phyloP scores from a whole-genome alignment of 1,140 invertebrate species.

The Battus philenor region DNA sequence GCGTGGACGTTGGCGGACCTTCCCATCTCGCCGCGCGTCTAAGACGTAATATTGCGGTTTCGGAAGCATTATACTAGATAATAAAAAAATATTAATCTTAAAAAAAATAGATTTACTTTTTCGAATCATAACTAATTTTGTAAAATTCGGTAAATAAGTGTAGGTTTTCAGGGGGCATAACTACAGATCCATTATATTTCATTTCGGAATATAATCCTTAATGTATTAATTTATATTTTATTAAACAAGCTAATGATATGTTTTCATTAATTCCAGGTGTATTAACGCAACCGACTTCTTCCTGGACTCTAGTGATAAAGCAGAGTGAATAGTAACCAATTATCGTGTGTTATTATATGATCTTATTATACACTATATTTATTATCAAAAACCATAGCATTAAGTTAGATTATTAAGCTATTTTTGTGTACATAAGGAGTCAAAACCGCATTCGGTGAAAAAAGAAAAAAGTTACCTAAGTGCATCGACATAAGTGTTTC shows the following conservation, averaged over 20 bases:
- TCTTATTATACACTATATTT: slow-evolving; percentile 46
- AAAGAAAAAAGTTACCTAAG: slow-evolving; percentile 39
- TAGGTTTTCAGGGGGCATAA: too few relatives aligned
- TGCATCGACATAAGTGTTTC: slow-evolving; percentile 7
- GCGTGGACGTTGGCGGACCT: too few relatives aligned
- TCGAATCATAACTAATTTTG: too few relatives aligned
- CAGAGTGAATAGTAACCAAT: slow-evolving; percentile 35
- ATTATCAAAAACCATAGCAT: slow-evolving; percentile 34
- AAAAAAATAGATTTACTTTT: too few relatives aligned
- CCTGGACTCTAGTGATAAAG: slow-evolving; percentile 37
- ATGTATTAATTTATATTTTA: too few relatives aligned
- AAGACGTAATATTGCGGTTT: too few relatives aligned
- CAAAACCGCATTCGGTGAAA: slow-evolving; percentile 26
- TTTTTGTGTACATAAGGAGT: slow-evolving; percentile 41
- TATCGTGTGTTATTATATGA: slow-evolving; percentile 34
- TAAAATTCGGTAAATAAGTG: too few relatives aligned
- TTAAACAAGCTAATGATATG: slow-evolving; percentile 12
- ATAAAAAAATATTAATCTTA: too few relatives aligned
- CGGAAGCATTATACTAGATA: too few relatives aligned
- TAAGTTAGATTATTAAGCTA: slow-evolving; percentile 32
- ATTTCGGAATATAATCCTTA: too few relatives aligned
- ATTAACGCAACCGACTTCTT: slow-evolving; percentile 33
- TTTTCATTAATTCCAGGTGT: slow-evolving; percentile 43
- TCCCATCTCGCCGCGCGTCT: too few relatives aligned
- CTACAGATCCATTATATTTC: too few relatives aligned